Percentiles rank a stretch among this genome's conserved stretches.
Evolutionary conservation across 2,888 invertebrate genomes (phyloP).

Genomic region (Heliconius ismenius): DNA sequence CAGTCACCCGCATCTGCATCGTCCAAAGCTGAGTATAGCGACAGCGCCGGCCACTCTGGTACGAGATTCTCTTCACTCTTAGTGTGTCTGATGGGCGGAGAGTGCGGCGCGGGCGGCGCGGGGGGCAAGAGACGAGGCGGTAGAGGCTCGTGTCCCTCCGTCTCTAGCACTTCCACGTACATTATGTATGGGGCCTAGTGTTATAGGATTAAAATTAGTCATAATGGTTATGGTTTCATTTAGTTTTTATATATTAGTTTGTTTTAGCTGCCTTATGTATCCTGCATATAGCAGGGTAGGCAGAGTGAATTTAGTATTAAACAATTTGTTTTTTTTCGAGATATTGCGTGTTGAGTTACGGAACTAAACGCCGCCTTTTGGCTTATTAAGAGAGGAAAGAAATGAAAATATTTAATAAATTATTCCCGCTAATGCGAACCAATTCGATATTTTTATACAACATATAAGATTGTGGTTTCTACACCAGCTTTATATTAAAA

Average conservation of each 20-base stretch:
- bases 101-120: constrained; percentile 87
- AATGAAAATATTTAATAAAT: no score
- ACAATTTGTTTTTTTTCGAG: no score
- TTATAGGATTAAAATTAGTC: constrained; percentile 6
- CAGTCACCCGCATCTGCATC: constrained; percentile 84
- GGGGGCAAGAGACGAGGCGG: constrained; percentile 93
- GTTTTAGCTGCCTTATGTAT: background rate
- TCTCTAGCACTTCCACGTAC: constrained; percentile 97
- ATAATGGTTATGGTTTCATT: background rate
- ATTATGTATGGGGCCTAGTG: constrained; percentile 95
- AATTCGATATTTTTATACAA: no score
- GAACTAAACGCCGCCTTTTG: no score
- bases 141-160: constrained; percentile 87
- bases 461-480: no score
- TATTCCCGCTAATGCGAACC: no score
- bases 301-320: no score
- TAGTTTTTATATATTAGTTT: background rate
- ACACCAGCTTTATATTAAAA: no score
- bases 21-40: constrained; percentile 67
- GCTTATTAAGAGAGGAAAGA: no score
- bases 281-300: no score
- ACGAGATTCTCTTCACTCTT: constrained; percentile 95
- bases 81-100: constrained; percentile 90
- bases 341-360: no score
- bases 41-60: constrained; percentile 80